Evolutionary conservation across 2,888 invertebrate genomes (phyloP).

Genomic region (Tubulanus polymorphus): DNA sequence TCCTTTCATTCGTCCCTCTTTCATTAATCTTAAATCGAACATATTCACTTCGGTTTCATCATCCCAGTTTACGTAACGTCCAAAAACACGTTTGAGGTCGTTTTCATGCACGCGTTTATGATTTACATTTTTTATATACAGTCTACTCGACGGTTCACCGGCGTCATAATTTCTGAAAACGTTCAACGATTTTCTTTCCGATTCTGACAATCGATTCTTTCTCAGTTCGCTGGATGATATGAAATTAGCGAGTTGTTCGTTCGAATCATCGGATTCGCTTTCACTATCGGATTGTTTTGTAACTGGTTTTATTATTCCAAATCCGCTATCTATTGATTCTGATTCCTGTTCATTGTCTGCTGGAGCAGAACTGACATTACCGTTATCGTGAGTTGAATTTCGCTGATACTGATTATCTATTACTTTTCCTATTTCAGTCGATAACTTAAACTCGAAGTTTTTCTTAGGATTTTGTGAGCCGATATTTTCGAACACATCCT

Average conservation of each 20-base stretch:
- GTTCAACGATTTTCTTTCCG: constrained; percentile 61
- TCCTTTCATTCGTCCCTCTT: constrained; percentile 93
- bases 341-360: background rate
- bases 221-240: constrained; percentile 66
- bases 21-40: constrained; percentile 77
- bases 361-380: background rate
- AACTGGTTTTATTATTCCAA: constrained; percentile 43
- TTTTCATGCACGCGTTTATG: constrained; percentile 6
- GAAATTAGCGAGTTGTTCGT: constrained; percentile 28
- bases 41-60: constrained; percentile 54
- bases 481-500: constrained; percentile 36
- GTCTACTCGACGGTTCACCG: constrained; percentile 74
- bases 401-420: background rate
- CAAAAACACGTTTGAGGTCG: constrained; percentile 68
- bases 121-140: constrained; percentile 92
- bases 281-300: background rate
- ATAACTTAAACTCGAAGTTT: constrained; percentile 31
- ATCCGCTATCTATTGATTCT: constrained; percentile 26
- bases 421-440: constrained; percentile 14
- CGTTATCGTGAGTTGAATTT: background rate
- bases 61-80: constrained; percentile 61
- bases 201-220: constrained; percentile 64
- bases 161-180: constrained; percentile 82
- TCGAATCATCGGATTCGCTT: constrained; percentile 24
- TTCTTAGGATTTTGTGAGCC: constrained; percentile 44